Base-by-base conservation (phyloP, 2,888 invertebrate species). In the Tanypteryx hageni region DNA sequence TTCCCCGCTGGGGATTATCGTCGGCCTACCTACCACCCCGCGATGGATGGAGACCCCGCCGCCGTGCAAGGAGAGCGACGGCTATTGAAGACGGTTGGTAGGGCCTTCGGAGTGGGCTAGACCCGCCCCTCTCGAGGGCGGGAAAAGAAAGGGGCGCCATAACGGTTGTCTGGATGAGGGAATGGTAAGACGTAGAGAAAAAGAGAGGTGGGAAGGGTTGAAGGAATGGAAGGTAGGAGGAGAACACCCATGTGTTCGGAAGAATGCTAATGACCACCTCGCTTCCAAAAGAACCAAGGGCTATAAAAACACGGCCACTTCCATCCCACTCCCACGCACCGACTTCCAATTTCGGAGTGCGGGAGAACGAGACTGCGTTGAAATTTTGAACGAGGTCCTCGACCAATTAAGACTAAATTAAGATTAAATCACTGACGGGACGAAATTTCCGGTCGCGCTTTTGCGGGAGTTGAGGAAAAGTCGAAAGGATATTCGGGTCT, bases 201-300 rank as follows among this genome's bases (percentile, higher is more conserved):
- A 44, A 44, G 44, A 44, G 44, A 44, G 44, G 44, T 5, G 44
- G 44, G 44, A 44, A 44, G 44, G 44, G 44, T 44, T 44, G 44
- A 44, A 44, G 44, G 44, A 44, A 44, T 1, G 44, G 44, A 44
- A 44, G 44, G 1, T 44, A 44, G 44, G 44, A 76, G 76, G 76
- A 76, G 76, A 76, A 68, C 68, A 44, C 68, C n/a, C 68, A 22
- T n/a, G 68, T 22, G 68, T 68, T n/a, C 68, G 18, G 76, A 27
- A 22, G 76, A 76, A 76, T 76, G 76, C 76, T 76, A 76, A 76
- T 76, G 27, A 76, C 76, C 76, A 22, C 27, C 76, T 76, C 22
- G 27, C 76, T 76, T 22, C 76, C 76, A 27, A 22, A 76, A 76
- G 68, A 68, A 10, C 76, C 22, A 76, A 76, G 22, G 7, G 27